phyloP scores from a whole-genome alignment of 2,888 invertebrate genomes.

The Hirtodrosophila cameraria region DNA sequence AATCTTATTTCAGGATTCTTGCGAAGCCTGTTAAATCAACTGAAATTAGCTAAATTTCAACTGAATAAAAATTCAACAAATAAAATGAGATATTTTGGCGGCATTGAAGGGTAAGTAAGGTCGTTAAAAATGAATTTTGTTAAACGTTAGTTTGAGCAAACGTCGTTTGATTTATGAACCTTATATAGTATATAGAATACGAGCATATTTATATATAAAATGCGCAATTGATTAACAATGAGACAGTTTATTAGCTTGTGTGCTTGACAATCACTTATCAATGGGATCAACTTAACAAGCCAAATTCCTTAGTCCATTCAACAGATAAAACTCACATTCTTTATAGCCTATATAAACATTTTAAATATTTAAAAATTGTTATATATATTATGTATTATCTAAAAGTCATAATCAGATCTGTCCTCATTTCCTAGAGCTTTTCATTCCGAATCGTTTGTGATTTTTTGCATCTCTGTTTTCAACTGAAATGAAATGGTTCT shows the following conservation, averaged over 20 bases:
- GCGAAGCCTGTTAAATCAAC: neutral
- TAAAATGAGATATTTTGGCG: constrained; percentile 80
- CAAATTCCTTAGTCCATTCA: neutral
- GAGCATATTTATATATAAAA: constrained; percentile 26
- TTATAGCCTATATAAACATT: neutral
- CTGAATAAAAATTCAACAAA: constrained; percentile 16
- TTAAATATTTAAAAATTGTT: too few relatives aligned
- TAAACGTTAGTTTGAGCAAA: too few relatives aligned
- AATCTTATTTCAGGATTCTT: constrained; percentile 40
- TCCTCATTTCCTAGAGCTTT: too few relatives aligned
- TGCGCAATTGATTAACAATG: constrained; percentile 43
- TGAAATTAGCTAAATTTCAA: neutral
- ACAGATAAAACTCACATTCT: constrained; percentile 6
- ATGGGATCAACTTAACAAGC: constrained; percentile 17
- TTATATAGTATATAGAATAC: constrained; percentile 18
- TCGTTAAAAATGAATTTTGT: constrained; percentile 10
- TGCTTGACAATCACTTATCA: constrained; percentile 22
- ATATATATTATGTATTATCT: too few relatives aligned
- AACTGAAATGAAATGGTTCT: too few relatives aligned
- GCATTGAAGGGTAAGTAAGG: constrained; percentile 81
- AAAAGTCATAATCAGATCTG: too few relatives aligned
- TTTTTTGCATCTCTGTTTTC: too few relatives aligned
- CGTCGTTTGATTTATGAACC: constrained; percentile 21
- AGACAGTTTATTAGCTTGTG: constrained; percentile 15
- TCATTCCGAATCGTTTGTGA: too few relatives aligned